Evolutionary conservation across 1,140 invertebrate species (phyloP).

Genomic region (Nomia melanderi): DNA sequence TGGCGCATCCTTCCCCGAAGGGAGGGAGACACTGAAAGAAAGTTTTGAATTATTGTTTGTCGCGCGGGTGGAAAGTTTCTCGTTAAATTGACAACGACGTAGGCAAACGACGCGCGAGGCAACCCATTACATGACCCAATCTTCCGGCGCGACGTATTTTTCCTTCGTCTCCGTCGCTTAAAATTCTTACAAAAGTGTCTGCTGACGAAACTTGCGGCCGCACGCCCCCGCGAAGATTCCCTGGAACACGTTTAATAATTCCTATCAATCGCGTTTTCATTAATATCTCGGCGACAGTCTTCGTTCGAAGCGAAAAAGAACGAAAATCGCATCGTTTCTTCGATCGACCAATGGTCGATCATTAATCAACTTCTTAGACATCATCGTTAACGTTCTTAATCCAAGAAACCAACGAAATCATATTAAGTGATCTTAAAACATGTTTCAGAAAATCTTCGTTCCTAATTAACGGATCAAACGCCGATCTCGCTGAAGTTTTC

Average conservation of each 20-base stretch:
- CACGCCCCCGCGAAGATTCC: too few relatives aligned
- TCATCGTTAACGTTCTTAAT: too few relatives aligned
- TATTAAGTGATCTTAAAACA: too few relatives aligned
- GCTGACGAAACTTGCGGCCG: neutral
- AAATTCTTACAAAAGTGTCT: neutral
- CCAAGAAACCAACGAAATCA: too few relatives aligned
- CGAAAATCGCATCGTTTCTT: too few relatives aligned
- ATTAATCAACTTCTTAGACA: too few relatives aligned
- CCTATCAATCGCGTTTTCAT: neutral
- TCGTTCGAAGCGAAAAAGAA: too few relatives aligned
- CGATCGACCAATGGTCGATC: too few relatives aligned
- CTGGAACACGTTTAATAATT: neutral
- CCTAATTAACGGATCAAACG: too few relatives aligned
- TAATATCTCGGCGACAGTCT: too few relatives aligned
- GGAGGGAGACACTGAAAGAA: neutral
- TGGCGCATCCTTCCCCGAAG: neutral
- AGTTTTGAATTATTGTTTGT: conserved; percentile 21
- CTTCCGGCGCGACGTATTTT: neutral
- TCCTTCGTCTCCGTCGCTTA: neutral
- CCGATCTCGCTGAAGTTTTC: too few relatives aligned
- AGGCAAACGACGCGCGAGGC: conserved; percentile 12
- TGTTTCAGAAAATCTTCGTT: too few relatives aligned
- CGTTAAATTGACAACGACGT: conserved; percentile 31
- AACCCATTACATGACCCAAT: conserved; percentile 17
- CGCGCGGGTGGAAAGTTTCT: conserved; percentile 31